phyloP scores from a whole-genome alignment of 2,797 vertebrate species.

The Artibeus jamaicensis region DNA sequence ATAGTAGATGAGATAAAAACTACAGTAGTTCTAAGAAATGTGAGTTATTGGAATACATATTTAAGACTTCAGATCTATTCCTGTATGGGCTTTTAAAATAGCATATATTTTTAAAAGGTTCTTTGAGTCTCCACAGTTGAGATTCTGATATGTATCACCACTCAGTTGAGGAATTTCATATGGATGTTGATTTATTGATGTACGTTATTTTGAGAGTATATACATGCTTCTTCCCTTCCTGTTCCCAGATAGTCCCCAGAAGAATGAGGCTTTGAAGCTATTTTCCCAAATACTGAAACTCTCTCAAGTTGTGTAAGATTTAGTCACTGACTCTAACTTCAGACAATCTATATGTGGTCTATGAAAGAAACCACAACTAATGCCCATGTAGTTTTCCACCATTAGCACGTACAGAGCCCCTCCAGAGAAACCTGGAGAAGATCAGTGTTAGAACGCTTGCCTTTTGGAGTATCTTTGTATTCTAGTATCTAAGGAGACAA shows the following conservation, averaged over 20 bases:
- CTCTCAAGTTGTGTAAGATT: slow-evolving; percentile 61
- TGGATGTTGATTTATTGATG: slow-evolving; percentile 68
- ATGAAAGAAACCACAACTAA: slow-evolving; percentile 58
- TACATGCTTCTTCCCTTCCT: slow-evolving; percentile 60
- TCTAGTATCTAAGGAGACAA: background rate
- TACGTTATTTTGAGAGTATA: slow-evolving; percentile 69
- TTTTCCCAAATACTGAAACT: slow-evolving; percentile 66
- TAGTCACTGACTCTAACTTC: slow-evolving; percentile 64
- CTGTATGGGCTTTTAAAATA: slow-evolving; percentile 59
- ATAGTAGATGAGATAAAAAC: slow-evolving; percentile 58
- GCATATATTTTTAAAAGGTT: slow-evolving; percentile 25
- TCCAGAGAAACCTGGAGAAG: slow-evolving; percentile 53
- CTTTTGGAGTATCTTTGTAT: background rate
- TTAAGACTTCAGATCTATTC: slow-evolving; percentile 39
- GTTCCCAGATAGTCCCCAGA: slow-evolving; percentile 61
- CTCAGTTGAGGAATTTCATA: slow-evolving; percentile 44
- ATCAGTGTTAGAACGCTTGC: background rate
- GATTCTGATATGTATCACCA: slow-evolving; percentile 60
- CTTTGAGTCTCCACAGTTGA: slow-evolving; percentile 51
- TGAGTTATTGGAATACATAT: slow-evolving; percentile 13
- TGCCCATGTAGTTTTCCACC: slow-evolving; percentile 40
- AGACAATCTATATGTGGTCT: slow-evolving; percentile 48
- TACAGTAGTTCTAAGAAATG: slow-evolving; percentile 46
- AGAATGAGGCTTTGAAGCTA: slow-evolving; percentile 69
- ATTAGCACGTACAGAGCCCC: slow-evolving; percentile 12